Evolutionary conservation across 2,888 invertebrate genomes (phyloP).

Genomic region (Eilema griseolum): DNA sequence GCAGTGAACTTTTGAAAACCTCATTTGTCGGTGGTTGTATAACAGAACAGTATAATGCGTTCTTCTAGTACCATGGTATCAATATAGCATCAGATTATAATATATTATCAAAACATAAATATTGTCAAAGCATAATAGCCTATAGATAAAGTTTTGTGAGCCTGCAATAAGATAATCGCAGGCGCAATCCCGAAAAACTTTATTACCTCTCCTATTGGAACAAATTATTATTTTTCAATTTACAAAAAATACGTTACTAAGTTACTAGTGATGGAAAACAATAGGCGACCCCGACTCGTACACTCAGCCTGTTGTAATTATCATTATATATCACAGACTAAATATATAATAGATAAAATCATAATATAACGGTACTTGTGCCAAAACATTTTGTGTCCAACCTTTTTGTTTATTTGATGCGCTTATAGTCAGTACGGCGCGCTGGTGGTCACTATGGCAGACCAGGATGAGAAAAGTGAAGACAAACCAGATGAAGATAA

Average conservation of each 20-base stretch:
- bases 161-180: neutral
- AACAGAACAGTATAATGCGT: too few species aligned
- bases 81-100: too few species aligned
- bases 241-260: too few species aligned
- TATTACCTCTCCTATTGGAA: too few species aligned
- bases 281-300: neutral
- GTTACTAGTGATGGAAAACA: neutral
- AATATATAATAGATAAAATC: neutral
- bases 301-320: neutral
- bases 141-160: neutral
- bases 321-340: neutral
- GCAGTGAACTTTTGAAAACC: too few species aligned
- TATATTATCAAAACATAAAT: neutral
- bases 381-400: neutral
- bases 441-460: conserved; percentile 79
- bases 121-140: neutral
- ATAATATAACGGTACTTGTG: conserved; percentile 16
- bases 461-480: conserved; percentile 60
- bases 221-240: too few species aligned
- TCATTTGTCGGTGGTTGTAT: too few species aligned
- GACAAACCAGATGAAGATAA: conserved; percentile 38
- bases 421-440: conserved; percentile 80
- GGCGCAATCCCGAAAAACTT: neutral
- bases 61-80: too few species aligned
- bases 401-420: conserved; percentile 12